A percentile compares a stretch with the other conserved stretches of the same genome.
Conservation (phyloP, 2,888 invertebrate genomes). For the Cryptocephalus primarius region DNA sequence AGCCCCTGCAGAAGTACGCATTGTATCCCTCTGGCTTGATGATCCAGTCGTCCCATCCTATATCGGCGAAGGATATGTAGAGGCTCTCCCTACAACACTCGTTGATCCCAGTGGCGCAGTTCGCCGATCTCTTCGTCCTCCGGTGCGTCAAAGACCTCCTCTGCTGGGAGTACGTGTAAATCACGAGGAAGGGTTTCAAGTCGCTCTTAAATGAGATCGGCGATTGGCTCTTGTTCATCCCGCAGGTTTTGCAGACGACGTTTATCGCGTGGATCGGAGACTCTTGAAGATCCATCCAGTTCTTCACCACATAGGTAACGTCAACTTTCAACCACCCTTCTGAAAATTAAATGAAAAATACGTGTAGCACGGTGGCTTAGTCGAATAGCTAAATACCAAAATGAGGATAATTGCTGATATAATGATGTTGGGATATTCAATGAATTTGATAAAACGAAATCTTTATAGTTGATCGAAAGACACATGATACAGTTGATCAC, state of each 20-base stretch:
- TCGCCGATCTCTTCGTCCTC: conserved; percentile 44
- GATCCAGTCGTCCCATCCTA: conserved; percentile 86
- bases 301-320: conserved; percentile 61
- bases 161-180: conserved; percentile 64
- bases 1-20: conserved; percentile 79
- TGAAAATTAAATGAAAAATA: conserved; percentile 24
- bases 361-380: not conserved
- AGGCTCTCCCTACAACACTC: conserved; percentile 78
- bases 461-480: no score
- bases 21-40: conserved; percentile 72
- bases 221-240: conserved; percentile 48
- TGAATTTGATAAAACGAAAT: no score
- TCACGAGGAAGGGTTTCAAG: conserved; percentile 65
- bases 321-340: conserved; percentile 77
- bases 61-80: conserved; percentile 71
- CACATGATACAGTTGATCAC: no score
- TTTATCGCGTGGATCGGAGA: conserved; percentile 60
- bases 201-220: conserved; percentile 60
- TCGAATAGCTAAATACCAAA: not conserved
- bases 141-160: conserved; percentile 35
- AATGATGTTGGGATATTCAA: no score
- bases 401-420: no score
- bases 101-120: conserved; percentile 56
- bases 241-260: conserved; percentile 68
- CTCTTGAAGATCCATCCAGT: conserved; percentile 62